Base-by-base conservation (phyloP, 2,888 invertebrate genomes). In the Orthosia cruda region DNA sequence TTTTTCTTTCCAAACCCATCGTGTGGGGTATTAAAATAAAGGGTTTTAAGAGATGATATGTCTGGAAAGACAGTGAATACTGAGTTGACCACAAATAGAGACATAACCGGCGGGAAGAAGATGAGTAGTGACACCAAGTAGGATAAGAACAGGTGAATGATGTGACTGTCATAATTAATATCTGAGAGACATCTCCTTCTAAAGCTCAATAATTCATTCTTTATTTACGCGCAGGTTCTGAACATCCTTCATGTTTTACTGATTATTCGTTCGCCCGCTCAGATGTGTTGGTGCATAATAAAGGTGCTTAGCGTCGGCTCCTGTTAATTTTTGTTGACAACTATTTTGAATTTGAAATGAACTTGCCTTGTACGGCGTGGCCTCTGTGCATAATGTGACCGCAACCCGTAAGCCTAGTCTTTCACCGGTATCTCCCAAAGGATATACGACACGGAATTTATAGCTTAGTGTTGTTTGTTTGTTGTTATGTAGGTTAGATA, bases 261-360 rank as follows among this genome's bases (percentile, higher is more conserved):
- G 16, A 67, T 77, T 84, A 87, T 83, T 71, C 75, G 47, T 32
- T 11, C 32, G 20, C 74, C 55, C 73, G 63, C 54, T 74, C 20
- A 49, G 55, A 65, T 81, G 77, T 83, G 84, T 70, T 73, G 63
- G 73, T 86, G 84, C 81, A 81, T 88, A 86, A 86, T 79, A 74
- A 73, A 84, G 69, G 45, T 70, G 75, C 45, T 47, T 40, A 59
- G 64, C 49, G 47, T 13, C 45, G 45, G 23, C 73, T 71, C 61
- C 70, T 66, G 71, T 78, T 77, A 81, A 86, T 86, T 88, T 83
- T 83, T 59, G 77, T 54, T 75, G 74, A 68, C 81, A 75, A 71
- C 78, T 77, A 70, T 78, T 88, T 86, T 77, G 87, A 84, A 86
- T 88, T 84, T 84, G 58, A 76, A 87, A 88, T 87, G 83, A 85